Percentiles rank a stretch among this genome's conserved stretches.
Evolutionary conservation across 2,797 vertebrate genomes (phyloP).

Genomic region (Rhinella marina): DNA sequence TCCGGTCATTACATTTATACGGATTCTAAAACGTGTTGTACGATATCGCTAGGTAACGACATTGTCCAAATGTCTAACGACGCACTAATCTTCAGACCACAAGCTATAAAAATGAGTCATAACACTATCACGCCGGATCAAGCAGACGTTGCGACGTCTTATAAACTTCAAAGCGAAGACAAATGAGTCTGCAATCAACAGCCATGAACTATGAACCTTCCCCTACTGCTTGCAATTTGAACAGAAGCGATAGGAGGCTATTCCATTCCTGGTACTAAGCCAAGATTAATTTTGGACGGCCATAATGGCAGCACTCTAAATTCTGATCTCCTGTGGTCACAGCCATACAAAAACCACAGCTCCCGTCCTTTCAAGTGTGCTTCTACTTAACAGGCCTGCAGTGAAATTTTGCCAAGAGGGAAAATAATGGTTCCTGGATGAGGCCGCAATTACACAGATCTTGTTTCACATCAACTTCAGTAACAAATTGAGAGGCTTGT

Average conservation of each 20-base stretch:
- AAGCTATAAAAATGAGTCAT: slow-evolving; percentile 40
- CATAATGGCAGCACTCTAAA: slow-evolving; percentile 60
- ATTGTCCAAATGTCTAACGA: slow-evolving; percentile 4
- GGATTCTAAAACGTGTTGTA: neutral
- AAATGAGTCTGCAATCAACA: slow-evolving; percentile 65
- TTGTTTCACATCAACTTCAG: slow-evolving; percentile 41
- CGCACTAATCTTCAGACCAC: neutral
- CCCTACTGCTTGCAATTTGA: slow-evolving; percentile 75
- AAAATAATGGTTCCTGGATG: slow-evolving; percentile 47
- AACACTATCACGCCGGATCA: slow-evolving; percentile 16
- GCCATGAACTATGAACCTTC: slow-evolving; percentile 70
- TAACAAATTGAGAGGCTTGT: slow-evolving; percentile 34
- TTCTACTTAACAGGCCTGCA: slow-evolving; percentile 38
- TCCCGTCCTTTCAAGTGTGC: slow-evolving; percentile 37
- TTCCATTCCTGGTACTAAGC: slow-evolving; percentile 68
- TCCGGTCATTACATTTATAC: neutral
- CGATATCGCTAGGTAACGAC: neutral
- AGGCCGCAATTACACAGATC: slow-evolving; percentile 45
- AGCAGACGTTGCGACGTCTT: slow-evolving; percentile 31
- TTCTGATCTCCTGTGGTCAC: slow-evolving; percentile 67
- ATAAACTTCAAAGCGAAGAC: slow-evolving; percentile 67
- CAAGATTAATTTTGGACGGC: slow-evolving; percentile 71
- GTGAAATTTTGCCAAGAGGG: slow-evolving; percentile 52
- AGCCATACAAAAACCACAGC: slow-evolving; percentile 50
- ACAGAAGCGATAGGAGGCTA: slow-evolving; percentile 69